phyloP scores from a whole-genome alignment of 2,888 invertebrate genomes.

The Meghimatium bilineatum region DNA sequence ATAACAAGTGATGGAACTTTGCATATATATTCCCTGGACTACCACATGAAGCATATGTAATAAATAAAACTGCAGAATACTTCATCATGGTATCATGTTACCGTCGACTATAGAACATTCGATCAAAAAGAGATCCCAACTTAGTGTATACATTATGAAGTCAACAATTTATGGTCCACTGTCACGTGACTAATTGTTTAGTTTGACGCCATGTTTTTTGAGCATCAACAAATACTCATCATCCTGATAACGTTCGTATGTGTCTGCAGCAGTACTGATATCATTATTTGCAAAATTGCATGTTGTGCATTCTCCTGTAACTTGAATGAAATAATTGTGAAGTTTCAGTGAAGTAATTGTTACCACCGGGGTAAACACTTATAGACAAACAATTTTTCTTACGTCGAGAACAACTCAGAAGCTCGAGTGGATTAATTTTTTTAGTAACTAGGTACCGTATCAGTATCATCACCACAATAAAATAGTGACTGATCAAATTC shows the following conservation, averaged over 20 bases:
- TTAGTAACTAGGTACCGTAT: too few species aligned
- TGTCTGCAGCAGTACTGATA: background rate
- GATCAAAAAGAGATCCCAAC: background rate
- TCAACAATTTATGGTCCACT: conserved; percentile 39
- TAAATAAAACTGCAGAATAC: too few species aligned
- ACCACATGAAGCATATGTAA: too few species aligned
- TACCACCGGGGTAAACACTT: background rate
- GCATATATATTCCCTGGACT: too few species aligned
- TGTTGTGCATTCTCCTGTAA: background rate
- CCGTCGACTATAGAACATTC: too few species aligned
- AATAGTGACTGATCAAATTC: too few species aligned
- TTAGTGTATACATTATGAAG: background rate
- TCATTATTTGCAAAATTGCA: background rate
- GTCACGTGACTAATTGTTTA: conserved; percentile 53
- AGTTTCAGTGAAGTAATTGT: background rate
- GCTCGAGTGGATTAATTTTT: too few species aligned
- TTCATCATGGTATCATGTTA: too few species aligned
- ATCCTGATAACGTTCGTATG: background rate
- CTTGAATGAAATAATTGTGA: background rate
- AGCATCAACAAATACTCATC: conserved; percentile 7
- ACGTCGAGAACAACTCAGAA: background rate
- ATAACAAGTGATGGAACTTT: too few species aligned
- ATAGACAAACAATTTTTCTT: background rate
- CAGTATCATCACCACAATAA: too few species aligned
- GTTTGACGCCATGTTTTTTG: conserved; percentile 52